phyloP scores from a whole-genome alignment of 2,797 vertebrate genomes.

The Ptychadena robeensis region DNA sequence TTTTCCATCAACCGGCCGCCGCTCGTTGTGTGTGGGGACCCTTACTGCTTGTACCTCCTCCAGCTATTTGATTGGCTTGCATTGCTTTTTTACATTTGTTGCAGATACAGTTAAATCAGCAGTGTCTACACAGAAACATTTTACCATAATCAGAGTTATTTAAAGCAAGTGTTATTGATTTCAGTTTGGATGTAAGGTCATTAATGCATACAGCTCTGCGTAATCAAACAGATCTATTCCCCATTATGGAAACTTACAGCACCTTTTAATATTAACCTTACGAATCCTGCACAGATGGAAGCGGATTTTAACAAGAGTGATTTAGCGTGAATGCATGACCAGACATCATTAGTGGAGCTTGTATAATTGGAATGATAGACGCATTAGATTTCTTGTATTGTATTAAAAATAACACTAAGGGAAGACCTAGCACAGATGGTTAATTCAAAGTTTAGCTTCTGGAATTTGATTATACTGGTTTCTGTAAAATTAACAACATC shows the following conservation, averaged over 20 bases:
- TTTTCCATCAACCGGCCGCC: too few species aligned
- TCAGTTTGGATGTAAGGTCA: background rate
- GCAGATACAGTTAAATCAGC: constrained; percentile 30
- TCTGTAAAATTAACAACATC: background rate
- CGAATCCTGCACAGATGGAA: constrained; percentile 24
- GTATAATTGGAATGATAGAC: constrained; percentile 22
- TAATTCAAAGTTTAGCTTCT: background rate
- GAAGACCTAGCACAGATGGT: background rate
- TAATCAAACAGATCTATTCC: constrained; percentile 19
- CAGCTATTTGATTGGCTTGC: too few species aligned
- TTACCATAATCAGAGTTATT: constrained; percentile 34
- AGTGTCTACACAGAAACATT: constrained; percentile 2
- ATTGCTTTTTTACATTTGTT: constrained; percentile 40
- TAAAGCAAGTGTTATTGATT: constrained; percentile 32
- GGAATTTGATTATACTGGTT: background rate
- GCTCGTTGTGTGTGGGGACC: too few species aligned
- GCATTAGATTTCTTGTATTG: background rate
- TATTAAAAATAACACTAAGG: background rate
- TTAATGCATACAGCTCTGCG: constrained; percentile 7
- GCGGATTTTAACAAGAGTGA: background rate
- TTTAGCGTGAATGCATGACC: background rate
- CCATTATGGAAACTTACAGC: constrained; percentile 15
- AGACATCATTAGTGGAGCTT: background rate
- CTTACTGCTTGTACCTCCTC: too few species aligned
- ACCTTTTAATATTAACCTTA: constrained; percentile 27